phyloP scores from a whole-genome alignment of 2,797 vertebrate genomes.

The Discoglossus pictus region DNA sequence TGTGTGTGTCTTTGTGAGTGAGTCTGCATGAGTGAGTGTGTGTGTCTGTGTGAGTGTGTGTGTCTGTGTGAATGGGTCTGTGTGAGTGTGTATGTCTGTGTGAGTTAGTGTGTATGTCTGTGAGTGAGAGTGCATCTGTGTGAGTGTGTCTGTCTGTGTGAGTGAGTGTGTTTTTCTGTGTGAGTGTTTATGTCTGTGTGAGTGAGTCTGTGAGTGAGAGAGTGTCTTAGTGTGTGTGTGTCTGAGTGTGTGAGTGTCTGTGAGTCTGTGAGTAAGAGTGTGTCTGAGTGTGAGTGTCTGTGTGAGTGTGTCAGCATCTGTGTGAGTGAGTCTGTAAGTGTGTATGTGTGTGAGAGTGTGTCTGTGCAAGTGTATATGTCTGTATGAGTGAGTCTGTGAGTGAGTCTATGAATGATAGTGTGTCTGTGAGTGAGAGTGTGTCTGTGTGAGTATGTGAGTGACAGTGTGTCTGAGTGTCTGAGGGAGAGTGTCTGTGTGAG shows the following conservation, averaged over 20 bases:
- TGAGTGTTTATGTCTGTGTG: too few species aligned
- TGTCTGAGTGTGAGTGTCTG: not conserved
- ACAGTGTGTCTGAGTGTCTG: not conserved
- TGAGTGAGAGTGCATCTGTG: not conserved
- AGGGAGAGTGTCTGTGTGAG: not conserved
- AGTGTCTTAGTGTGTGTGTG: not conserved
- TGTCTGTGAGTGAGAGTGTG: not conserved
- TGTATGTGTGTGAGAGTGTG: not conserved
- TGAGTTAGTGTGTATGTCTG: too few species aligned
- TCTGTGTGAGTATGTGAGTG: not conserved
- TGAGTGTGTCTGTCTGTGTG: not conserved
- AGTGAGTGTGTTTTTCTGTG: not conserved
- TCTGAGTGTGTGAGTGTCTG: not conserved
- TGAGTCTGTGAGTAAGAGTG: not conserved
- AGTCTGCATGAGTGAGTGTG: too few species aligned
- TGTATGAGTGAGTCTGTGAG: not conserved
- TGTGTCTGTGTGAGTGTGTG: too few species aligned
- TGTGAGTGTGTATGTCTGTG: too few species aligned
- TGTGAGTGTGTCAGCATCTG: not conserved
- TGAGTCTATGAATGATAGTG: not conserved
- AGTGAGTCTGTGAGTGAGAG: not conserved
- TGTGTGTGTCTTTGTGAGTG: too few species aligned
- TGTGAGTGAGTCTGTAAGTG: not conserved
- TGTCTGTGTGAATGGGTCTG: too few species aligned
- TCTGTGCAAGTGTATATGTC: not conserved